Evolutionary conservation across 2,113 vertebrate species (phyloP).

Genomic region (Siniperca knerii): DNA sequence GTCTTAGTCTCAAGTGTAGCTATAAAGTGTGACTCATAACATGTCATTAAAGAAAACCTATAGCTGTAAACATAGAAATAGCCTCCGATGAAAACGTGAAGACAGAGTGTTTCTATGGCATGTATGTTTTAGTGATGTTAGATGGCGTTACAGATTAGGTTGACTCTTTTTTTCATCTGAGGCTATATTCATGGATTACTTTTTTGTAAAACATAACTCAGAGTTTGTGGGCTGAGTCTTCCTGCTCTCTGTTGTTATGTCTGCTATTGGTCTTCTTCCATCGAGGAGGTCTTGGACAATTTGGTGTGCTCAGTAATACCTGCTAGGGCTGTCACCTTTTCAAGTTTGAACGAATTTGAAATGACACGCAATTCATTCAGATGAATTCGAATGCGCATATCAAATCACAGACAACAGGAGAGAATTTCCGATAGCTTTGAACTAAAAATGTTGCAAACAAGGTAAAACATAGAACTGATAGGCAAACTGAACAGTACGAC

Average conservation of each 20-base stretch:
- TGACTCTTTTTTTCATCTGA: not conserved
- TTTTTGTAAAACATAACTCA: not conserved
- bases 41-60: conserved; percentile 37
- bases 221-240: too few species aligned
- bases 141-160: not conserved
- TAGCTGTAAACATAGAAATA: conserved; percentile 16
- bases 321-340: too few species aligned
- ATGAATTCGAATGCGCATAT: too few species aligned
- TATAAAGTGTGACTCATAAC: conserved; percentile 30
- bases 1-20: not conserved
- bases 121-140: not conserved
- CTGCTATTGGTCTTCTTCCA: not conserved
- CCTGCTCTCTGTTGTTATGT: not conserved
- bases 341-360: too few species aligned
- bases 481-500: too few species aligned
- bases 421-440: too few species aligned
- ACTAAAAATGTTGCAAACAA: too few species aligned
- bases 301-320: not conserved
- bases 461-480: too few species aligned
- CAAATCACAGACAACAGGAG: too few species aligned
- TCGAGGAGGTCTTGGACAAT: not conserved
- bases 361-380: too few species aligned
- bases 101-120: conserved; percentile 7
- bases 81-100: not conserved
- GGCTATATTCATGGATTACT: not conserved